Evolutionary conservation across 2,797 vertebrate species (phyloP).

Genomic region (Anguilla anguilla): DNA sequence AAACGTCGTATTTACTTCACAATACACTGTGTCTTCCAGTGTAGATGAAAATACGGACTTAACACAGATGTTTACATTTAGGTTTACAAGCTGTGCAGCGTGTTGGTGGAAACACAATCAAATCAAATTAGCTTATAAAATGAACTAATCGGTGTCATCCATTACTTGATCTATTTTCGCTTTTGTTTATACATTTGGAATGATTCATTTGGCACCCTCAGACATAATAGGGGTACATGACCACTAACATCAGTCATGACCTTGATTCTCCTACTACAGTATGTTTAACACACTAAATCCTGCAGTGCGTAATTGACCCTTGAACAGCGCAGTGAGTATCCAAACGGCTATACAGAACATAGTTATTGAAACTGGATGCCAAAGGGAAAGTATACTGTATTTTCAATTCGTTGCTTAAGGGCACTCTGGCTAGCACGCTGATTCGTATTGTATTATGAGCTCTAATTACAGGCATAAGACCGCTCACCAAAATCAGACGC

Average conservation of each 20-base stretch:
- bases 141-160: not conserved
- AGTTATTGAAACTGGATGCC: not conserved
- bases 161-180: not conserved
- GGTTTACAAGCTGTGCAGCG: not conserved
- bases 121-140: not conserved
- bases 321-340: not conserved
- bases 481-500: not conserved
- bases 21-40: not conserved
- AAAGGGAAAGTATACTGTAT: not conserved
- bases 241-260: not conserved
- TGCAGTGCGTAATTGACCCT: not conserved
- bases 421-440: not conserved
- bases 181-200: not conserved
- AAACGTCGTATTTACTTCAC: not conserved
- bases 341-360: not conserved
- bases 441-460: not conserved
- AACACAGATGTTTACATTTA: not conserved
- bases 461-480: conserved; percentile 25
- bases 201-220: not conserved
- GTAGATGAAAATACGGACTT: not conserved
- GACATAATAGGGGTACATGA: not conserved
- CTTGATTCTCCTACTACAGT: not conserved
- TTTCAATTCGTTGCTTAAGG: not conserved
- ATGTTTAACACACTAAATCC: not conserved
- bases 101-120: not conserved